phyloP scores from a whole-genome alignment of 2,888 invertebrate species.

The Ochropleura plecta region DNA sequence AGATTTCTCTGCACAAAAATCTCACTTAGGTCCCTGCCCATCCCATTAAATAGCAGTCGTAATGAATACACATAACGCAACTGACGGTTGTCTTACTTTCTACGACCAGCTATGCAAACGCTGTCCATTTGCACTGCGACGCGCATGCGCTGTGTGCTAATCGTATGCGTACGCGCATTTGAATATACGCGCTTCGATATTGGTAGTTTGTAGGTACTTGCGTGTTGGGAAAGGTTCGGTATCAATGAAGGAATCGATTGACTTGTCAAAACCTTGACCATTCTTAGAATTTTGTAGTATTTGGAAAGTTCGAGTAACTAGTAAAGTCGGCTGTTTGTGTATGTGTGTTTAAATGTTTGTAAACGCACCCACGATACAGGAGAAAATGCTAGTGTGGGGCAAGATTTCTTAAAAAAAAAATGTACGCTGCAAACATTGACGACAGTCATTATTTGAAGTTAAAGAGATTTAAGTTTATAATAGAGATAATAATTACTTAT shows the following conservation, averaged over 20 bases:
- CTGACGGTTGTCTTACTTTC: slow-evolving; percentile 74
- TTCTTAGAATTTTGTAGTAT: neutral
- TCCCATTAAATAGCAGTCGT: slow-evolving; percentile 38
- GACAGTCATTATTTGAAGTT: neutral
- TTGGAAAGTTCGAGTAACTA: neutral
- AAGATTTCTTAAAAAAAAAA: neutral
- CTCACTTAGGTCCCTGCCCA: slow-evolving; percentile 20
- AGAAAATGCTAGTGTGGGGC: too few species aligned
- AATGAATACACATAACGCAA: slow-evolving; percentile 55
- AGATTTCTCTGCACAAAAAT: neutral
- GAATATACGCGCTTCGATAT: slow-evolving; percentile 42
- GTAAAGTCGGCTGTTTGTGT: too few species aligned
- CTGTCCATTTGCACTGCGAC: slow-evolving; percentile 71
- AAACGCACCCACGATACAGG: too few species aligned
- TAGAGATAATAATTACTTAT: too few species aligned
- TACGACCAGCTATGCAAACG: slow-evolving; percentile 75
- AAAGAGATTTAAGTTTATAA: neutral
- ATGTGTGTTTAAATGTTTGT: too few species aligned
- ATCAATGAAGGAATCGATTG: neutral
- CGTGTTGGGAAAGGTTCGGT: slow-evolving; percentile 18
- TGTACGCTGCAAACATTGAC: neutral
- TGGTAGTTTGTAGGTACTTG: slow-evolving; percentile 26
- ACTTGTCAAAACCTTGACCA: neutral
- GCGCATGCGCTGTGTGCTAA: slow-evolving; percentile 59
- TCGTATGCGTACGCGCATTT: slow-evolving; percentile 52